Base-by-base conservation (phyloP, 1,140 invertebrate genomes). In the Bombyx mandarina region DNA sequence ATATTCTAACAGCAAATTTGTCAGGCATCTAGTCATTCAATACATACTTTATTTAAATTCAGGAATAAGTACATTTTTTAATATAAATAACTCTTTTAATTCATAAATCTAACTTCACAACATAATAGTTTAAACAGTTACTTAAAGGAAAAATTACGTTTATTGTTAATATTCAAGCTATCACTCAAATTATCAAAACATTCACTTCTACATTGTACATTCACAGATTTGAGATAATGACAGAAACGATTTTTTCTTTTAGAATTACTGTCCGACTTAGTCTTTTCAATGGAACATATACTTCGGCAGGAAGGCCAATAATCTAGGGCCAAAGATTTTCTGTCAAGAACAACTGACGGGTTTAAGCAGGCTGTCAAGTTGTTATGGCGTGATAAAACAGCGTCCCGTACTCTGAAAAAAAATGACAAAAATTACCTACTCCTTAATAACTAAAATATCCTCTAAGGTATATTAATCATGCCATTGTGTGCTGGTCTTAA, bases 231-330 rank as follows among this genome's bases (percentile, higher is more conserved):
- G 6, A 92, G 77, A 76, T 92, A 92, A 71, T 92, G 90, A 80
- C 90, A 91, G 73, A 91, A 92, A 49, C 91, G 79, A 78, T 86
- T 92, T 66, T 88, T 90, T 73, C 88, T 85, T 73, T 80, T 91
- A 22, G 61, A 69, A 67, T 80, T 88, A 26, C 60, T 77, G 47
- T 82, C 77, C 6, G 88, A 85, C 63, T 91, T 88, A 9, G 68
- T 64, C 61, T 85, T 88, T 66, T 92, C 91, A 44, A 87, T 76
- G 52, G 90, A 86, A 57, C 90, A 90, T 47, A 92, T 90, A 46
- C 76, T 73, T 22, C 91, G 86, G 58, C 91, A 83, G 1, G 67
- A 62, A 2, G 91, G 80, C 79, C 91, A 89, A 60, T 90, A 91
- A 66, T 92, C 91, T 18, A 91, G 53, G 0, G 82, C 75, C 1